phyloP scores from a whole-genome alignment of 2,113 vertebrate species.

The Plestiodon gilberti region DNA sequence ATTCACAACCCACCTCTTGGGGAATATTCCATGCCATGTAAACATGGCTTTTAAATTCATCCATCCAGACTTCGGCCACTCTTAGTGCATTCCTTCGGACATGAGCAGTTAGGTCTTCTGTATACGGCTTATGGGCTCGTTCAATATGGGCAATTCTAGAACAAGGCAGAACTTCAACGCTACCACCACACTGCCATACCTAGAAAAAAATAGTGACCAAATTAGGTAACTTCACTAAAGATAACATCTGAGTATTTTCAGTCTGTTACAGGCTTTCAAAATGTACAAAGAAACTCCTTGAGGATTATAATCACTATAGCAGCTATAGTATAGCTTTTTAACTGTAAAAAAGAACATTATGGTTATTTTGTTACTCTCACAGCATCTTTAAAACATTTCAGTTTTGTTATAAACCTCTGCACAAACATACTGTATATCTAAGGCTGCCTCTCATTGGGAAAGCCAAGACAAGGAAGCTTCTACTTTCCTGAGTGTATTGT shows the following conservation, averaged over 20 bases:
- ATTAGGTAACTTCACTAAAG: conserved; percentile 2
- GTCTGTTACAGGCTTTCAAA: neutral
- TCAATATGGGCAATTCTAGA: conserved; percentile 96
- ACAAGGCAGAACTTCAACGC: conserved; percentile 94
- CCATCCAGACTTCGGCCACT: conserved; percentile 98
- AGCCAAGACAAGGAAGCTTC: neutral
- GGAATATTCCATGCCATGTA: conserved; percentile 99
- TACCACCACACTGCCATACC: conserved; percentile 98
- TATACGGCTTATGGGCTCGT: conserved; percentile 96
- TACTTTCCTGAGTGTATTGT: neutral
- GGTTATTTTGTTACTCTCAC: neutral
- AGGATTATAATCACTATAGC: neutral
- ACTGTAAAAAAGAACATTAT: neutral
- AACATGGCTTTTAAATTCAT: conserved; percentile 97
- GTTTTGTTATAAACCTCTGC: neutral
- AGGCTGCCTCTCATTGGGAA: neutral
- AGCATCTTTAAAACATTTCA: neutral
- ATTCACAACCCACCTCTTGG: conserved; percentile 84
- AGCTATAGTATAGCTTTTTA: too few relatives aligned
- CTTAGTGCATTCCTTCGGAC: conserved; percentile 93
- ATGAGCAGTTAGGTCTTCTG: conserved; percentile 90
- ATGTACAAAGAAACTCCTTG: neutral
- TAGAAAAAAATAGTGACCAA: conserved; percentile 47
- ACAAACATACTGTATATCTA: neutral
- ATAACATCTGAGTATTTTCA: neutral